Base-by-base conservation (phyloP, 2,113 vertebrate species). In the Phodopus roborovskii region DNA sequence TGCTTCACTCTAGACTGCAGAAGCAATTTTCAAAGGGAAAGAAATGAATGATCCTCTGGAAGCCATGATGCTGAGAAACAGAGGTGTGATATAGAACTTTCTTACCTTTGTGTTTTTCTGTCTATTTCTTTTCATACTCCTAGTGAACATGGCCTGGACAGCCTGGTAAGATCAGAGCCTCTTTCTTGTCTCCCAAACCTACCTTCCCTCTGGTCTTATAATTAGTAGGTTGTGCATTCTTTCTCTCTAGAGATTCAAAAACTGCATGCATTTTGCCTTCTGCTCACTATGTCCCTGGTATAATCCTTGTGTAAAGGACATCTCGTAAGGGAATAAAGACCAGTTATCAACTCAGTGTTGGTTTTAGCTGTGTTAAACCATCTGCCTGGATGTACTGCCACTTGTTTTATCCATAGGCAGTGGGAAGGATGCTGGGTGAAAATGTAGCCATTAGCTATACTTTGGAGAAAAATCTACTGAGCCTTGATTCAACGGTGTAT, bases 1-100 rank as follows among this genome's bases (percentile, higher is more conserved):
- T 17, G 58, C 53, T 36, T 42, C 88, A 39, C 74, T 0, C 1
- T 7, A 26, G 74, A 74, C 39, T 74, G 53, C 42, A 45, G 71
- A 71, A 45, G 42, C 85, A 71, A 75, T 95, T 96, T 92, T 26
- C 89, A 92, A 92, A 78, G 60, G 92, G 64, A 64, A 95, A 89
- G 68, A 74, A 64, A 19, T 50, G 64, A 87, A 48, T 62, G 8
- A 68, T 84, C 28, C 0, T 33, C 88, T 83, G 71, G 77, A 97
- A 95, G 66, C 79, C 60, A 28, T 1, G 5, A 9, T 33, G 45
- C 86, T 71, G 53, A 92, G 94, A 87, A 96, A 56, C 48, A 0
- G 39, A 97, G 93, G 94, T 96, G 94, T 95, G 96, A 96, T 53
- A 39, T 13, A 96, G 92, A 82, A 39, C 74, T 85, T 48, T 74